A percentile compares a stretch with the other conserved stretches of the same genome.
These are phyloP conservation scores for Gopherus evgoodei DNA, from an alignment of 2,113 vertebrate genomes.

Conservation along the genomic window DNA sequence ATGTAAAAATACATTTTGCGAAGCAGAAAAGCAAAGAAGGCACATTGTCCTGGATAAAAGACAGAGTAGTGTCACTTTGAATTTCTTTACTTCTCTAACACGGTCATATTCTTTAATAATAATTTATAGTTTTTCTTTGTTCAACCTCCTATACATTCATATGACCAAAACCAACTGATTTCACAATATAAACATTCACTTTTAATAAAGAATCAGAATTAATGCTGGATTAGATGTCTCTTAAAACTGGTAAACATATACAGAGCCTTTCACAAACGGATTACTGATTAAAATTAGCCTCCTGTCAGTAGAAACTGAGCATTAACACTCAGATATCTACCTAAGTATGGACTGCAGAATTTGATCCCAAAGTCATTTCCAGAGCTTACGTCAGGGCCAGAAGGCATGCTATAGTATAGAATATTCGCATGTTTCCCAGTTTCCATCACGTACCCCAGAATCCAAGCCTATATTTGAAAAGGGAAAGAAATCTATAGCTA, in stretches of 20 bases:
- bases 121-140: neutral
- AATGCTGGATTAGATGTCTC: neutral
- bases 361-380: neutral
- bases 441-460: neutral
- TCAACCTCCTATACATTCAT: constrained; percentile 2
- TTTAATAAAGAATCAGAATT: constrained; percentile 14
- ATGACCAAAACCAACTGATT: constrained; percentile 13
- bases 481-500: neutral
- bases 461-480: neutral
- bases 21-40: neutral
- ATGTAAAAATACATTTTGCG: neutral
- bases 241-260: neutral
- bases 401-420: neutral
- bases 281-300: neutral
- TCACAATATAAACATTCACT: neutral
- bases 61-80: neutral
- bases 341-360: neutral
- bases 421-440: neutral
- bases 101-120: neutral
- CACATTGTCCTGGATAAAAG: neutral
- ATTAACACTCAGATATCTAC: neutral
- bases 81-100: neutral
- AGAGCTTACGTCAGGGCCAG: neutral
- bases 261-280: neutral
- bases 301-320: neutral